These are phyloP conservation scores for Eumerus sabulonum DNA, from an alignment of 2,888 invertebrate species.

Conservation along the genomic window DNA sequence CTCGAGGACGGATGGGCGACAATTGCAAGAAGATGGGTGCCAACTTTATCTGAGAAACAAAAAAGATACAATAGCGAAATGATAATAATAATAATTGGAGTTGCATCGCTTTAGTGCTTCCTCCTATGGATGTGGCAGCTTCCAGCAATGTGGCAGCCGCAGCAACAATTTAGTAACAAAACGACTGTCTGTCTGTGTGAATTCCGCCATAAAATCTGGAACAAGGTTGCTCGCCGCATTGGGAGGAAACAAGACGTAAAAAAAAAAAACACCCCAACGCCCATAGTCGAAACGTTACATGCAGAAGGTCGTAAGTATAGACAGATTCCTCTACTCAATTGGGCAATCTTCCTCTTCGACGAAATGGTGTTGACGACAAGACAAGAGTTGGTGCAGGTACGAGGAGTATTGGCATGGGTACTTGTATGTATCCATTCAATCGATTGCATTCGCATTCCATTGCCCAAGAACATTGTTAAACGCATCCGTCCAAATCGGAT, in stretches of 20 bases:
- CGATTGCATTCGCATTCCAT: slow-evolving; percentile 26
- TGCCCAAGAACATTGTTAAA: slow-evolving; percentile 42
- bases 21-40: slow-evolving; percentile 52
- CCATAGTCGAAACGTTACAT: slow-evolving; percentile 46
- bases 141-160: slow-evolving; percentile 33
- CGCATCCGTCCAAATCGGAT: slow-evolving; percentile 58
- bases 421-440: slow-evolving; percentile 8
- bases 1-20: slow-evolving; percentile 33
- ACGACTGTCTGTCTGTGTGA: slow-evolving; percentile 62
- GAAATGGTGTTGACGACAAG: slow-evolving; percentile 6
- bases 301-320: slow-evolving; percentile 36
- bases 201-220: slow-evolving; percentile 54
- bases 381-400: neutral
- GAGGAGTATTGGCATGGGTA: neutral
- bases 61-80: slow-evolving; percentile 51
- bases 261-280: slow-evolving; percentile 4
- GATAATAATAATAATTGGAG: slow-evolving; percentile 32
- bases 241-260: slow-evolving; percentile 12
- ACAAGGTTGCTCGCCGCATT: slow-evolving; percentile 57
- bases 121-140: slow-evolving; percentile 16
- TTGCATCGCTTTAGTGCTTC: slow-evolving; percentile 22
- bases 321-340: slow-evolving; percentile 36
- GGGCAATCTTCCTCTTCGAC: slow-evolving; percentile 23
- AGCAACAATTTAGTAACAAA: slow-evolving; percentile 52
- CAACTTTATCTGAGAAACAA: slow-evolving; percentile 37